These are phyloP conservation scores for Stenchaetothrips biformis DNA, from an alignment of 2,888 invertebrate genomes.

Conservation along the genomic window DNA sequence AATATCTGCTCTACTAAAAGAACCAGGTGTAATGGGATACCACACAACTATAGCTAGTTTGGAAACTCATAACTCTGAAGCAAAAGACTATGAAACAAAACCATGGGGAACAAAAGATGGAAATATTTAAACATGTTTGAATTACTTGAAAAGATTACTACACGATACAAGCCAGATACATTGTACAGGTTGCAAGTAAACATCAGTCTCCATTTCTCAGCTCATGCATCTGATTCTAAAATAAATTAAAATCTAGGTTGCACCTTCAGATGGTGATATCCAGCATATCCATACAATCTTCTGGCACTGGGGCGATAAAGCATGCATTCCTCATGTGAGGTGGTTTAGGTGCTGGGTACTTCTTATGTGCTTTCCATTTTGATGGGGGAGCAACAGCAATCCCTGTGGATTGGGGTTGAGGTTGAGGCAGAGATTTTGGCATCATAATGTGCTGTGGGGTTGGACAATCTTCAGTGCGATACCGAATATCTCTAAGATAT, in stretches of 20 bases:
- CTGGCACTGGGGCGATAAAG: background rate
- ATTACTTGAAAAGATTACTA: background rate
- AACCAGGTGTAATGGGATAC: background rate
- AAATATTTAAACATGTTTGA: background rate
- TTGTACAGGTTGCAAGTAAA: background rate
- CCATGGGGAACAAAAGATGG: background rate
- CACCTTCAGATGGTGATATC: background rate
- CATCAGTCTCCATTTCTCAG: background rate
- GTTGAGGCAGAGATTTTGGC: conserved; percentile 2
- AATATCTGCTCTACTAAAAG: background rate
- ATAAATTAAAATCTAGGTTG: background rate
- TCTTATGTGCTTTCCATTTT: background rate
- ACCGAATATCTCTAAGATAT: conserved; percentile 48
- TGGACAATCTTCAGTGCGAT: conserved; percentile 34
- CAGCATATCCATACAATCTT: background rate
- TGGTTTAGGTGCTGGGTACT: background rate
- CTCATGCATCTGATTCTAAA: background rate
- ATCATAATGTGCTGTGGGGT: conserved; percentile 7
- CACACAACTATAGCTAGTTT: background rate
- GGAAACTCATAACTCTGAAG: background rate
- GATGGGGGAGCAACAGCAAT: background rate
- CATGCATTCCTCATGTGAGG: conserved; percentile 12
- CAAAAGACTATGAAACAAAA: too few species aligned
- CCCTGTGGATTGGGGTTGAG: background rate
- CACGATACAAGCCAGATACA: background rate